phyloP scores from a whole-genome alignment of 2,797 vertebrate species.

The Otolemur crassicaudatus region DNA sequence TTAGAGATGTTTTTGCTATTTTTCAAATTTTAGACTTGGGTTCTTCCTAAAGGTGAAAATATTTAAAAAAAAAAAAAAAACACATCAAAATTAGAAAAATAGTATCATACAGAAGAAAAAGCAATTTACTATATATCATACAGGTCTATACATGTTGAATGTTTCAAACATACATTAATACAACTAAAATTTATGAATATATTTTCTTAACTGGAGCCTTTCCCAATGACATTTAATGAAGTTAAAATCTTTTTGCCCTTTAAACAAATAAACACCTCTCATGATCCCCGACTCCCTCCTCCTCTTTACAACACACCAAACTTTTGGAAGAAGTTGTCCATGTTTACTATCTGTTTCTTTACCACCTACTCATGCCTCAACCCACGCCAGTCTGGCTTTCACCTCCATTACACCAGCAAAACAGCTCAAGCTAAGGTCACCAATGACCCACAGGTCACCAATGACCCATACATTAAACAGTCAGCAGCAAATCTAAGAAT shows the following conservation, averaged over 20 bases:
- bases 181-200: conserved; percentile 32
- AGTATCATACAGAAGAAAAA: background rate
- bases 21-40: conserved; percentile 46
- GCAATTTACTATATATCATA: background rate
- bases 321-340: background rate
- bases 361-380: background rate
- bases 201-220: conserved; percentile 24
- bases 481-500: background rate
- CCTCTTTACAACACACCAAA: background rate
- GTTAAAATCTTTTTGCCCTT: conserved; percentile 10
- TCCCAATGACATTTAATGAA: conserved; percentile 45
- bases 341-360: background rate
- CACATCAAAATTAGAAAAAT: background rate
- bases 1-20: conserved; percentile 17
- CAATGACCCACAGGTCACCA: background rate
- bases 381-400: background rate
- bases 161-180: background rate
- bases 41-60: conserved; percentile 26
- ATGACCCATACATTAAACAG: background rate
- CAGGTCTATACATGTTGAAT: background rate
- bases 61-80: background rate
- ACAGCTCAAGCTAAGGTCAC: background rate
- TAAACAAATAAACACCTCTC: background rate
- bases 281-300: background rate
- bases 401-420: background rate